A percentile compares a stretch with the other conserved stretches of the same genome.
These are phyloP conservation scores for Eulemur albifrons DNA, from an alignment of 2,797 vertebrate species.

Conservation along the genomic window DNA sequence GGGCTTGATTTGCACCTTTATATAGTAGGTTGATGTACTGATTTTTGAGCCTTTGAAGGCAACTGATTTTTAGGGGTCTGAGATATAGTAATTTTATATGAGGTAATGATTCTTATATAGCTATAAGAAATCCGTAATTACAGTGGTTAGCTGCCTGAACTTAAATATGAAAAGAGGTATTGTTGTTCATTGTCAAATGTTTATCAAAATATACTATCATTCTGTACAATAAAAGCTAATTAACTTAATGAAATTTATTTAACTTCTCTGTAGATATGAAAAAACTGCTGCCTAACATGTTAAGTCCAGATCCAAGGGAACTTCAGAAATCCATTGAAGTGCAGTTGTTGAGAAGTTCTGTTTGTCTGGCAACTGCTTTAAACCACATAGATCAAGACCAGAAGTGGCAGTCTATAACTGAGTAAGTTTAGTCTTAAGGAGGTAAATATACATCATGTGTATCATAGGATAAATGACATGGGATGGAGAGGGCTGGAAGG, in stretches of 20 bases:
- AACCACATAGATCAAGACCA: constrained; percentile 91
- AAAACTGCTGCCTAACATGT: constrained; percentile 93
- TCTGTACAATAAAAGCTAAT: background rate
- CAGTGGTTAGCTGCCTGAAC: background rate
- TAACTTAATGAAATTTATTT: constrained; percentile 63
- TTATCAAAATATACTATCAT: background rate
- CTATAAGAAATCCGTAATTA: background rate
- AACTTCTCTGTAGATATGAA: constrained; percentile 90
- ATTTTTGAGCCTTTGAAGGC: constrained; percentile 11
- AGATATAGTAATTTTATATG: background rate
- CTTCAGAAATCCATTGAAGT: constrained; percentile 98
- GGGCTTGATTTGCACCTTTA: background rate
- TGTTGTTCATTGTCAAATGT: background rate
- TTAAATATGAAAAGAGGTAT: background rate
- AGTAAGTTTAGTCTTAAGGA: constrained; percentile 88
- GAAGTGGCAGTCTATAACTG: constrained; percentile 88
- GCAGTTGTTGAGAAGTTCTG: constrained; percentile 94
- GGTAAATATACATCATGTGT: background rate
- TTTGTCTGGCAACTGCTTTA: constrained; percentile 90
- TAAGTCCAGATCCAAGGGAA: constrained; percentile 96
- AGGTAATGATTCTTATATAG: background rate
- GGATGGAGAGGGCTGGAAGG: background rate
- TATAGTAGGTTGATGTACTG: background rate
- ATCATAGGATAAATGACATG: background rate
- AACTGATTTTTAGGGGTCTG: background rate